Conservation (phyloP, 2,113 vertebrate species). For the Mola mola region DNA sequence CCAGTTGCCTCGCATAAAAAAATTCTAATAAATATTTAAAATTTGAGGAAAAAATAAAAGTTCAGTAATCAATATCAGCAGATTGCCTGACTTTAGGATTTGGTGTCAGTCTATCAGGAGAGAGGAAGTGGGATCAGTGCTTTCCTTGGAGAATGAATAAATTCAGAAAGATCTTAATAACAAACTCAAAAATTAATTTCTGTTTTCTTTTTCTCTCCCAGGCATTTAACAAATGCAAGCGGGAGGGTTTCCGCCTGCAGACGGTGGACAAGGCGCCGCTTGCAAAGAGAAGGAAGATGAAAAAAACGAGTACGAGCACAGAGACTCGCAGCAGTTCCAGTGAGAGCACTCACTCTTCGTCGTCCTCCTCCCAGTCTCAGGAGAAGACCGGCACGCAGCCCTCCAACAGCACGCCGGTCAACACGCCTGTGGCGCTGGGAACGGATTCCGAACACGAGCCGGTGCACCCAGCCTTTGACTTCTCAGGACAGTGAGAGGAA, state of each 20-base stretch:
- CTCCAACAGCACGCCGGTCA: conserved; percentile 56
- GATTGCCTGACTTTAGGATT: no score
- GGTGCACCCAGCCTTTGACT: conserved; percentile 71
- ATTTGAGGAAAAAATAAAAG: no score
- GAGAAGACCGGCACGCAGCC: conserved; percentile 84
- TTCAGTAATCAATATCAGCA: no score
- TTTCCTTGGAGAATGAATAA: no score
- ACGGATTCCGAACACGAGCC: conserved; percentile 68
- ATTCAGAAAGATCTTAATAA: no score
- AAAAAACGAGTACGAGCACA: conserved; percentile 98
- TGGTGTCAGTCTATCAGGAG: no score
- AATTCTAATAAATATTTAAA: no score
- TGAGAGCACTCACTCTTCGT: conserved; percentile 95
- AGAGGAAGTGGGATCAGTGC: no score
- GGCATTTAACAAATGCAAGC: conserved; percentile 99
- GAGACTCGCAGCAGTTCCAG: conserved; percentile 98
- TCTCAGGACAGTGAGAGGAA: conserved; percentile 66
- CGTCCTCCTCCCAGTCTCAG: conserved; percentile 90
- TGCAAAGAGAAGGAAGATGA: conserved; percentile 98
- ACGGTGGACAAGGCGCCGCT: conserved; percentile 89
- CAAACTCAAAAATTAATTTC: no score
- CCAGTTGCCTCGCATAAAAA: no score
- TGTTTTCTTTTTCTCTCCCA: conserved; percentile 55
- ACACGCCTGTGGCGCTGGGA: conserved; percentile 57
- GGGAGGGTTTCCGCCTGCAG: conserved; percentile 97